A percentile compares a stretch with the other conserved stretches of the same genome.
Evolutionary conservation across 2,888 invertebrate genomes (phyloP).

Genomic region (Amphipoea oculea): DNA sequence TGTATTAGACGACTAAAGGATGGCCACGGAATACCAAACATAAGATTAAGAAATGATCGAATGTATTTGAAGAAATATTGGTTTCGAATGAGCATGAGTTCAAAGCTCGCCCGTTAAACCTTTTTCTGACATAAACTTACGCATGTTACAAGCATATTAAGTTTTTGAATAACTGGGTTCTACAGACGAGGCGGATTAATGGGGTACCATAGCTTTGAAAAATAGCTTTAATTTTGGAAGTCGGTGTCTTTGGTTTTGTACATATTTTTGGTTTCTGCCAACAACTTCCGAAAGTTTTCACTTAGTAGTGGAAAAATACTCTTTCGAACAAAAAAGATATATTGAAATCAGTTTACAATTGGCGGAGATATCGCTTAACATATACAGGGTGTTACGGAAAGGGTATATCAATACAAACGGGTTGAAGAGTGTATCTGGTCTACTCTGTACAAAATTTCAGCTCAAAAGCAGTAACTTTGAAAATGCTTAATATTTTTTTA

Average conservation of each 20-base stretch:
- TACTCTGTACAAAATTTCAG: no score
- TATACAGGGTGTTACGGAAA: no score
- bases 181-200: neutral
- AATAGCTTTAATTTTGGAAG: neutral
- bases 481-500: no score
- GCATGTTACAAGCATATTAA: neutral
- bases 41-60: slow-evolving; percentile 44
- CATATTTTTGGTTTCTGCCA: neutral
- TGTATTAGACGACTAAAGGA: slow-evolving; percentile 12
- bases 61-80: slow-evolving; percentile 28
- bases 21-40: slow-evolving; percentile 15
- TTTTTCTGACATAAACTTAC: slow-evolving; percentile 9
- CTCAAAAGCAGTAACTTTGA: no score
- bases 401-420: no score
- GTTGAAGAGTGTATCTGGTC: no score
- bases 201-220: neutral
- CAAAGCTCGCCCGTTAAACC: slow-evolving; percentile 8
- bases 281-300: neutral
- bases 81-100: neutral
- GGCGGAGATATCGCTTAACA: neutral
- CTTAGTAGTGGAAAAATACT: neutral
- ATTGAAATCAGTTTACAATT: neutral
- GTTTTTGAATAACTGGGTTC: neutral
- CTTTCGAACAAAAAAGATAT: neutral
- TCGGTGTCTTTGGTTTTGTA: neutral